phyloP scores from a whole-genome alignment of 2,797 vertebrate species.

The Philypnodon macrostomus region DNA sequence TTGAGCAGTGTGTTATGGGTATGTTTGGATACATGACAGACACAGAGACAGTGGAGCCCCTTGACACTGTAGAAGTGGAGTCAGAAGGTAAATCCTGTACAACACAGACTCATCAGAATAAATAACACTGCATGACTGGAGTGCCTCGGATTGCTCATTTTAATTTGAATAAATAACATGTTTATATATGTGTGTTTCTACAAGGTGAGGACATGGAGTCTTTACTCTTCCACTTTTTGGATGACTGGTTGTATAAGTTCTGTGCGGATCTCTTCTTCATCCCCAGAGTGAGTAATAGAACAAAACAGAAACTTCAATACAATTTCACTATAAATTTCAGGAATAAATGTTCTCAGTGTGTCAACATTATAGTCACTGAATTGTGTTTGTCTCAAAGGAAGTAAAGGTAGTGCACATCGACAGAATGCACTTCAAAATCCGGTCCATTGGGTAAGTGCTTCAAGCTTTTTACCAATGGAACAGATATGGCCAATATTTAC shows the following conservation, averaged over 20 bases:
- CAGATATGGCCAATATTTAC: not conserved
- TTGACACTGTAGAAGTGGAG: conserved; percentile 84
- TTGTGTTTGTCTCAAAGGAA: conserved; percentile 78
- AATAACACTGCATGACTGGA: not conserved
- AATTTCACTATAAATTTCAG: no score
- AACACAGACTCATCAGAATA: not conserved
- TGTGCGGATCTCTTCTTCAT: conserved; percentile 91
- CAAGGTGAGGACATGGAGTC: conserved; percentile 90
- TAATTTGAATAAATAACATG: conserved; percentile 1
- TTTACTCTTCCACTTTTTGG: conserved; percentile 92
- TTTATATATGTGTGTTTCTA: not conserved
- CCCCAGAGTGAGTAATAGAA: conserved; percentile 84
- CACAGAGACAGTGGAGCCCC: conserved; percentile 89
- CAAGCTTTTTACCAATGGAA: not conserved
- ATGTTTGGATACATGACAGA: conserved; percentile 99
- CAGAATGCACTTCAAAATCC: conserved; percentile 83
- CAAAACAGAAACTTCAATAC: not conserved
- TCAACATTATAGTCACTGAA: no score
- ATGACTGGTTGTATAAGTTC: conserved; percentile 97
- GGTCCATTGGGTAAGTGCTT: conserved; percentile 95
- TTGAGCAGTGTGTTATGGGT: conserved; percentile 95
- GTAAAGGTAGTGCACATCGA: conserved; percentile 92
- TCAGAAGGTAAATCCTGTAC: conserved; percentile 81
- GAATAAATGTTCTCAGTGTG: no score
- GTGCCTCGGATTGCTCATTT: no score